Conservation (phyloP, 2,888 invertebrate species). For the Clivina fossor region DNA sequence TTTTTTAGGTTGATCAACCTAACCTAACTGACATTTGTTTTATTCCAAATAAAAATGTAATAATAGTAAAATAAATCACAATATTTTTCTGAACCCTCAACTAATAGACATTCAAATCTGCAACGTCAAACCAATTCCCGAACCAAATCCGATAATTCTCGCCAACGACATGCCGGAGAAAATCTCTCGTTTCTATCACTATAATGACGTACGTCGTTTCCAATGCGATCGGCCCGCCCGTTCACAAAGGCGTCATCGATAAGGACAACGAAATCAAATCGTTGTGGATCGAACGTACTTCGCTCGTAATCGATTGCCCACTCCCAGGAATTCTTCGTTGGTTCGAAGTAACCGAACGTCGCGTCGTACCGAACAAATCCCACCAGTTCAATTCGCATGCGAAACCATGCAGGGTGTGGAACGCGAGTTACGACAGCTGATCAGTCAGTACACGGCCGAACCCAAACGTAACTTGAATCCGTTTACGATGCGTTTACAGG, state of each 20-base stretch:
- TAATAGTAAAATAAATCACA: too few species aligned
- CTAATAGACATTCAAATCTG: constrained; percentile 95
- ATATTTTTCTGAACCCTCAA: constrained; percentile 25
- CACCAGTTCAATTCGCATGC: constrained; percentile 84
- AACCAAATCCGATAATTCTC: constrained; percentile 58
- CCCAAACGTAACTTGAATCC: constrained; percentile 85
- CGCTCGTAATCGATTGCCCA: constrained; percentile 76
- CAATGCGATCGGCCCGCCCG: constrained; percentile 86
- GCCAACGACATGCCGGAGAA: constrained; percentile 77
- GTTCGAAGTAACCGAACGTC: constrained; percentile 87
- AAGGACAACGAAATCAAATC: constrained; percentile 96
- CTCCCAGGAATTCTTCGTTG: constrained; percentile 91
- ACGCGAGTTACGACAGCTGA: constrained; percentile 78
- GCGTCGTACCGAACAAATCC: constrained; percentile 73
- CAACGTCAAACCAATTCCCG: constrained; percentile 87
- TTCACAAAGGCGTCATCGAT: constrained; percentile 87
- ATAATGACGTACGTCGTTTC: constrained; percentile 88
- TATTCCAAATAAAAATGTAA: not conserved
- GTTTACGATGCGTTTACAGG: constrained; percentile 81
- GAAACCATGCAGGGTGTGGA: constrained; percentile 92
- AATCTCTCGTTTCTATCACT: constrained; percentile 85
- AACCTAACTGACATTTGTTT: too few species aligned
- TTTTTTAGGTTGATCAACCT: too few species aligned
- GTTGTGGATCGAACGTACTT: constrained; percentile 94
- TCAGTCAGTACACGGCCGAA: constrained; percentile 77